Evolutionary conservation across 2,888 invertebrate species (phyloP).

Genomic region (Phortica magna): DNA sequence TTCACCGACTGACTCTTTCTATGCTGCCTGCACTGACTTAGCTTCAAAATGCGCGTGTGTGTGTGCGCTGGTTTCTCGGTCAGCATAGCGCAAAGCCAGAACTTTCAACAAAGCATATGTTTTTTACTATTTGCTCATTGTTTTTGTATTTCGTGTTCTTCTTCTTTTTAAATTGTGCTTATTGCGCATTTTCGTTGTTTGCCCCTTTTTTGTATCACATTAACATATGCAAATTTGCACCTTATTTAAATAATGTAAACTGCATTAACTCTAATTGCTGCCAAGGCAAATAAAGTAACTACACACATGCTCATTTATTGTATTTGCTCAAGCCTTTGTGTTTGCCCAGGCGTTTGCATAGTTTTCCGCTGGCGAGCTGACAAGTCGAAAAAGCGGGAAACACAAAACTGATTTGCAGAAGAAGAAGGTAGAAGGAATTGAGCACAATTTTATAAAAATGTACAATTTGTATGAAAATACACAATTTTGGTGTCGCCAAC

Average conservation of each 20-base stretch:
- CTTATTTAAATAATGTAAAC: conserved; percentile 50
- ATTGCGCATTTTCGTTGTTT: neutral
- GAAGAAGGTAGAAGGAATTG: too few relatives aligned
- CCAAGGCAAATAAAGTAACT: neutral
- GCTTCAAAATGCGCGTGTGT: neutral
- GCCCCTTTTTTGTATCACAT: neutral
- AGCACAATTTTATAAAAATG: too few relatives aligned
- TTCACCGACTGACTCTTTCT: too few relatives aligned
- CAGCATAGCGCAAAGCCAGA: conserved; percentile 38
- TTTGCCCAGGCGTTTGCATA: conserved; percentile 41
- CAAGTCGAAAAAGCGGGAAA: neutral
- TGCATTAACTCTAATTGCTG: conserved; percentile 56
- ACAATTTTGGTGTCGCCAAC: too few relatives aligned
- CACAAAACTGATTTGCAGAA: too few relatives aligned
- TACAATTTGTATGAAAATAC: too few relatives aligned
- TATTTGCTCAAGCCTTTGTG: conserved; percentile 15
- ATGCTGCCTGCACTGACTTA: too few relatives aligned
- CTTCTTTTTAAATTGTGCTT: neutral
- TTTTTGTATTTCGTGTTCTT: too few relatives aligned
- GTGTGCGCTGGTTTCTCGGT: neutral
- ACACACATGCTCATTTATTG: neutral
- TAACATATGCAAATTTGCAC: conserved; percentile 30
- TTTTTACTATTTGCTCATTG: neutral
- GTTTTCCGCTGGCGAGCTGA: neutral
- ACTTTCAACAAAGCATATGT: conserved; percentile 14